phyloP scores from a whole-genome alignment of 1,140 invertebrate genomes.

The Hylaeus volcanicus region DNA sequence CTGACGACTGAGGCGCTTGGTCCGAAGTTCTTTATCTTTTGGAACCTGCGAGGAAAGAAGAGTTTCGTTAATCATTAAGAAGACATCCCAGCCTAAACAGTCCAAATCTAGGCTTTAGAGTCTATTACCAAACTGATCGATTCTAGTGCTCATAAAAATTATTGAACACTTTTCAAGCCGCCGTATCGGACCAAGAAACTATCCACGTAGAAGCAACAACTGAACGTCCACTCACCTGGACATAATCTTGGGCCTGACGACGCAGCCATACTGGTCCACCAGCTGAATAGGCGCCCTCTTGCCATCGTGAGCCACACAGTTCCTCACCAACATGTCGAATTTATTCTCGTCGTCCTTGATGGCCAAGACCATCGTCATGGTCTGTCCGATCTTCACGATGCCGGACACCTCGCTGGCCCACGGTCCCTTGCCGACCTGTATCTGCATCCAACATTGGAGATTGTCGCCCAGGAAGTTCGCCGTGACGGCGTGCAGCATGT shows the following conservation, averaged over 20 bases:
- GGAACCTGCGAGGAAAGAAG: slow-evolving; percentile 84
- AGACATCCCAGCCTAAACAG: no score
- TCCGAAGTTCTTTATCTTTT: slow-evolving; percentile 97
- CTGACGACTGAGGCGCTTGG: slow-evolving; percentile 95
- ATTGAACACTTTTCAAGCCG: no score
- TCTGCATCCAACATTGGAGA: slow-evolving; percentile 97
- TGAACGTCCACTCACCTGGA: slow-evolving; percentile 78
- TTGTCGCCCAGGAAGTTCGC: slow-evolving; percentile 97
- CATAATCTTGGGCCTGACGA: slow-evolving; percentile 96
- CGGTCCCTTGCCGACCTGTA: slow-evolving; percentile 95
- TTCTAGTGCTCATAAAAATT: no score
- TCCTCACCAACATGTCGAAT: slow-evolving; percentile 96
- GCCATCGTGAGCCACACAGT: slow-evolving; percentile 96
- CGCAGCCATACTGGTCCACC: slow-evolving; percentile 95
- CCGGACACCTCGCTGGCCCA: slow-evolving; percentile 97
- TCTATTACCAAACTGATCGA: no score
- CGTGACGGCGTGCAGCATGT: slow-evolving; percentile 95
- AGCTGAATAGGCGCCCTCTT: slow-evolving; percentile 95
- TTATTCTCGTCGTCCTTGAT: slow-evolving; percentile 98
- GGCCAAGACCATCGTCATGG: slow-evolving; percentile 97
- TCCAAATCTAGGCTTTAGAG: no score
- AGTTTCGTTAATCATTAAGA: no score
- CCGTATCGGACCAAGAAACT: no score
- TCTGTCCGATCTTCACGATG: slow-evolving; percentile 97
- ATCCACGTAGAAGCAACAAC: no score